Percentiles rank a stretch among this genome's conserved stretches.
Conservation (phyloP, 2,888 invertebrate species). For the Ectemnius cavifrons region DNA sequence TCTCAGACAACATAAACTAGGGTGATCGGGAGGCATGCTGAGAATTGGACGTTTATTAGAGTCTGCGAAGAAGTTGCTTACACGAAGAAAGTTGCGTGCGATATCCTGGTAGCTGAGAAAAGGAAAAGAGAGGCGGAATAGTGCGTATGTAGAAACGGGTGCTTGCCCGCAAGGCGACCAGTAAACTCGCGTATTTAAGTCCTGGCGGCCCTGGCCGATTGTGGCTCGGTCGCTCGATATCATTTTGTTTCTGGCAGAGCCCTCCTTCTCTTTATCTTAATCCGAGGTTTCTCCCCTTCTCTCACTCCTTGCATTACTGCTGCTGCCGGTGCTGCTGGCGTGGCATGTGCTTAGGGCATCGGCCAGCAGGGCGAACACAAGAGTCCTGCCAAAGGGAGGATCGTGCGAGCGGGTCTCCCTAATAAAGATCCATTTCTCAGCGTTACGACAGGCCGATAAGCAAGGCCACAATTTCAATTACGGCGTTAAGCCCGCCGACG, state of each 20-base stretch:
- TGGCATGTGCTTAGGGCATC: too few relatives aligned
- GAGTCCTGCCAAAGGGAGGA: slow-evolving; percentile 12
- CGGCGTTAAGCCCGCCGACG: slow-evolving; percentile 60
- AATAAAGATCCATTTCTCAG: slow-evolving; percentile 68
- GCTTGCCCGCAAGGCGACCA: slow-evolving; percentile 20
- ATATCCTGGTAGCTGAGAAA: not conserved
- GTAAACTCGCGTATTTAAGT: slow-evolving; percentile 41
- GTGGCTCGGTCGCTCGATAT: slow-evolving; percentile 40
- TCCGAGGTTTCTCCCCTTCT: slow-evolving; percentile 19
- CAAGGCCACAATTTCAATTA: slow-evolving; percentile 69
- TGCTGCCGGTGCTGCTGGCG: too few relatives aligned
- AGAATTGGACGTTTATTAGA: slow-evolving; percentile 1
- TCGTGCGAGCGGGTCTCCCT: slow-evolving; percentile 51
- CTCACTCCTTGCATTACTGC: not conserved
- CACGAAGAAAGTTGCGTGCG: not conserved
- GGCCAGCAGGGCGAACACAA: too few relatives aligned
- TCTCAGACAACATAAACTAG: too few relatives aligned
- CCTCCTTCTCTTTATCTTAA: slow-evolving; percentile 32
- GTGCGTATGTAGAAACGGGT: not conserved
- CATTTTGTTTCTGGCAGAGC: slow-evolving; percentile 53
- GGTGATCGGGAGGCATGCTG: not conserved
- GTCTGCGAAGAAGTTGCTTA: not conserved
- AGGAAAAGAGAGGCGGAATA: not conserved
- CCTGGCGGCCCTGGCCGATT: slow-evolving; percentile 15
- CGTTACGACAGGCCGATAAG: slow-evolving; percentile 67